These are phyloP conservation scores for Papilio gigon DNA, from an alignment of 2,888 invertebrate genomes.

Conservation along the genomic window DNA sequence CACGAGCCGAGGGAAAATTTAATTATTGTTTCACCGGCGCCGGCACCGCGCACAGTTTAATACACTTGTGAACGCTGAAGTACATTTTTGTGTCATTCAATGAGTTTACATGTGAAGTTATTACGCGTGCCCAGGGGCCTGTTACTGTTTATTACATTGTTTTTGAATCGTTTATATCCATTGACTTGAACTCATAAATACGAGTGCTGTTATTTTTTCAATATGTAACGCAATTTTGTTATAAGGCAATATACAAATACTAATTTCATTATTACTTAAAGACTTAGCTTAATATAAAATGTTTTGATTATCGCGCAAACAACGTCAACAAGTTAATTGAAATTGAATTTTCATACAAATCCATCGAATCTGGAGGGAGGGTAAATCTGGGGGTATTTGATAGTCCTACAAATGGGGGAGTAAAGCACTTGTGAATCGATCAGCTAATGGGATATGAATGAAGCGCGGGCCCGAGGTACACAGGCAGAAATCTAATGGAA, in stretches of 20 bases:
- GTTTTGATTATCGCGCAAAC: background rate
- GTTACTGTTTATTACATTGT: constrained; percentile 45
- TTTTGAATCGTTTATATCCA: constrained; percentile 42
- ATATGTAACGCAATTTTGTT: background rate
- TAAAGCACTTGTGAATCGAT: constrained; percentile 77
- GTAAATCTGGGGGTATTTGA: constrained; percentile 37
- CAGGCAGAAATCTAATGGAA: constrained; percentile 79
- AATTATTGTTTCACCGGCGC: constrained; percentile 75
- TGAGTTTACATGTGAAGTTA: constrained; percentile 69
- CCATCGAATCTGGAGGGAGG: constrained; percentile 7
- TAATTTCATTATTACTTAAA: no score
- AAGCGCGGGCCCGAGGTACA: constrained; percentile 71
- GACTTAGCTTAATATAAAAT: no score
- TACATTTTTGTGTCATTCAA: constrained; percentile 72
- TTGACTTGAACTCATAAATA: constrained; percentile 18
- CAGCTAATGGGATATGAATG: constrained; percentile 81
- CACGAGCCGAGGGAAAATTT: constrained; percentile 72
- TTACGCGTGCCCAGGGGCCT: constrained; percentile 61
- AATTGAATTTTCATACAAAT: constrained; percentile 24
- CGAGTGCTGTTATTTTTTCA: background rate
- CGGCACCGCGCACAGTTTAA: constrained; percentile 68
- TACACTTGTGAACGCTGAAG: constrained; percentile 74
- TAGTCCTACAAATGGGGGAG: constrained; percentile 59
- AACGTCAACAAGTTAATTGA: constrained; percentile 26
- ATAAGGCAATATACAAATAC: background rate